These are phyloP conservation scores for Drosophila repleta DNA, from an alignment of 1,140 invertebrate species.

Conservation along the genomic window DNA sequence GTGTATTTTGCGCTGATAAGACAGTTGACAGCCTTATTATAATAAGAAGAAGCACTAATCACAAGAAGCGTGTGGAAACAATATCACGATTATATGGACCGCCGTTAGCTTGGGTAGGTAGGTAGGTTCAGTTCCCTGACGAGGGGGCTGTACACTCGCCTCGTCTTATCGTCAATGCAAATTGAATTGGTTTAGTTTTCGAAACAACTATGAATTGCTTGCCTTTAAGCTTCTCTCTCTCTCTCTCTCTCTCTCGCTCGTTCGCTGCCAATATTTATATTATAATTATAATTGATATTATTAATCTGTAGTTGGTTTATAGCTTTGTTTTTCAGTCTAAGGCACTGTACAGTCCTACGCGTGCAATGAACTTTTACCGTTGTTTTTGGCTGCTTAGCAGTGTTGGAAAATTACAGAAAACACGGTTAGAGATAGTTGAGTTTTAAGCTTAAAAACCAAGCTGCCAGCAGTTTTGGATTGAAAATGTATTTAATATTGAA, in stretches of 20 bases:
- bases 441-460: no score
- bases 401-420: not conserved
- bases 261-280: constrained; percentile 16
- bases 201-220: constrained; percentile 1
- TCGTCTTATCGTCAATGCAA: constrained; percentile 68
- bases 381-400: constrained; percentile 4
- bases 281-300: constrained; percentile 8
- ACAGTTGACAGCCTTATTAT: constrained; percentile 18
- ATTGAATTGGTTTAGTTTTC: constrained; percentile 63
- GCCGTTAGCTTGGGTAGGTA: constrained; percentile 19
- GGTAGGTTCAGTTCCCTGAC: constrained; percentile 22
- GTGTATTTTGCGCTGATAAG: constrained; percentile 69
- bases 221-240: constrained; percentile 3
- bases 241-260: not conserved
- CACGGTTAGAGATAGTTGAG: not conserved
- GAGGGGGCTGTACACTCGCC: constrained; percentile 22
- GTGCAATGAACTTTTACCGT: constrained; percentile 42
- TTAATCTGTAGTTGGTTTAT: constrained; percentile 20
- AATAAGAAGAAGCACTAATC: constrained; percentile 27
- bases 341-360: constrained; percentile 13
- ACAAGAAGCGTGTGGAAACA: constrained; percentile 40
- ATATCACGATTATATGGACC: constrained; percentile 31
- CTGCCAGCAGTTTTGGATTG: no score
- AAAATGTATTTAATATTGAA: no score
- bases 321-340: constrained; percentile 30